These are phyloP conservation scores for Drosophila nikananu DNA, from an alignment of 1,140 invertebrate genomes.

Conservation along the genomic window DNA sequence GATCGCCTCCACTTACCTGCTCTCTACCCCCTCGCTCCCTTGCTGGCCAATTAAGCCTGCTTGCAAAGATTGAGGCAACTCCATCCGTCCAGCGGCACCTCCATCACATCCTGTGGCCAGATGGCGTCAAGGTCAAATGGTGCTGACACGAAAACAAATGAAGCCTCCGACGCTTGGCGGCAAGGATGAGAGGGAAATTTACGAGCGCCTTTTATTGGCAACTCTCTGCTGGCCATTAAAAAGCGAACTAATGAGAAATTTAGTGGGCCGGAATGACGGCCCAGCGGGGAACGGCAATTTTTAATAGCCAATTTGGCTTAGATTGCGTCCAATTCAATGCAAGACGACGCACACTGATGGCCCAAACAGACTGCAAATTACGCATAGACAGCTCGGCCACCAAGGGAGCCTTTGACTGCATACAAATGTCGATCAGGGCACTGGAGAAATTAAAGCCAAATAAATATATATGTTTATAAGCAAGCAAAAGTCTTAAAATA, in stretches of 20 bases:
- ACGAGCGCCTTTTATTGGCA: constrained; percentile 55
- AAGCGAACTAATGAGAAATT: constrained; percentile 65
- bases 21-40: neutral
- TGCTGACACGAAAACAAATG: constrained; percentile 25
- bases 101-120: constrained; percentile 55
- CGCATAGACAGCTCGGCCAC: constrained; percentile 12
- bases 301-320: constrained; percentile 63
- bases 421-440: constrained; percentile 58
- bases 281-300: constrained; percentile 11
- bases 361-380: constrained; percentile 53
- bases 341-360: constrained; percentile 31
- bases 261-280: constrained; percentile 21
- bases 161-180: constrained; percentile 20
- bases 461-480: neutral
- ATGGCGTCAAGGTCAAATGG: constrained; percentile 55
- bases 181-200: constrained; percentile 43
- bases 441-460: constrained; percentile 6
- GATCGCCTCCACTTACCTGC: constrained; percentile 5
- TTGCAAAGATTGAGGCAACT: constrained; percentile 13
- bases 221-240: constrained; percentile 52
- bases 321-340: constrained; percentile 42
- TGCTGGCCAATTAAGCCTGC: constrained; percentile 27
- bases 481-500: neutral
- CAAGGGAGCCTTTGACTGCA: constrained; percentile 44
- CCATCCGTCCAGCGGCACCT: constrained; percentile 1